A percentile compares a stretch with the other conserved stretches of the same genome.
phyloP scores from a whole-genome alignment of 2,113 vertebrate genomes.

The Hassar affinis region DNA sequence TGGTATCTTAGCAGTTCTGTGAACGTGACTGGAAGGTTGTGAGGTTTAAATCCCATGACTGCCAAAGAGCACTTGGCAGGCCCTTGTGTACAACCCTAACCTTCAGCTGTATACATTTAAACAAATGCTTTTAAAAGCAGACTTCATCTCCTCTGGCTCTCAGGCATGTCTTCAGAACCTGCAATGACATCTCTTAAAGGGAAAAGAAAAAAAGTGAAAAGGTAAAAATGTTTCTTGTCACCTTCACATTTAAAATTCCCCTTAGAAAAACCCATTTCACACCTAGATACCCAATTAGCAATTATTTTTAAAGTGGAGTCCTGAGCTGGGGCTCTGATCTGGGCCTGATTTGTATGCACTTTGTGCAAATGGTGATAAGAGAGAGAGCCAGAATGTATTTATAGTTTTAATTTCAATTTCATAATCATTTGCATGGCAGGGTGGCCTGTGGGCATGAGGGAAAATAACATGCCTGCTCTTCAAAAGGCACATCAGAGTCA shows the following conservation, averaged over 20 bases:
- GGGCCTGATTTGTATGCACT: slow-evolving; percentile 70
- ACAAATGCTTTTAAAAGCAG: background rate
- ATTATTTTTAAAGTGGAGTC: slow-evolving; percentile 65
- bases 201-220: slow-evolving; percentile 33
- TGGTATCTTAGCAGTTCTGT: background rate
- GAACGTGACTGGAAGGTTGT: background rate
- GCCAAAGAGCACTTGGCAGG: background rate
- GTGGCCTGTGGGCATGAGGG: slow-evolving; percentile 58
- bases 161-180: slow-evolving; percentile 57
- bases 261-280: slow-evolving; percentile 61
- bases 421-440: slow-evolving; percentile 70
- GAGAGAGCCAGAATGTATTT: slow-evolving; percentile 62
- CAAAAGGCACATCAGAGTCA: slow-evolving; percentile 69
- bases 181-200: slow-evolving; percentile 57
- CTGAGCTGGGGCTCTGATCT: slow-evolving; percentile 63
- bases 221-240: slow-evolving; percentile 33
- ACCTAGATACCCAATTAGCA: slow-evolving; percentile 69
- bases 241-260: slow-evolving; percentile 63
- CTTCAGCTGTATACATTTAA: background rate
- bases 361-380: slow-evolving; percentile 72
- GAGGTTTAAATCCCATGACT: background rate
- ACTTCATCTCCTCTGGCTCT: slow-evolving; percentile 19
- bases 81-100: background rate
- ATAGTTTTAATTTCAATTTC: slow-evolving; percentile 69
- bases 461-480: slow-evolving; percentile 69